Evolutionary conservation across 2,888 invertebrate species (phyloP), one percentile per base, ranked within the genome.

Genomic region (Spialia ferax): DNA sequence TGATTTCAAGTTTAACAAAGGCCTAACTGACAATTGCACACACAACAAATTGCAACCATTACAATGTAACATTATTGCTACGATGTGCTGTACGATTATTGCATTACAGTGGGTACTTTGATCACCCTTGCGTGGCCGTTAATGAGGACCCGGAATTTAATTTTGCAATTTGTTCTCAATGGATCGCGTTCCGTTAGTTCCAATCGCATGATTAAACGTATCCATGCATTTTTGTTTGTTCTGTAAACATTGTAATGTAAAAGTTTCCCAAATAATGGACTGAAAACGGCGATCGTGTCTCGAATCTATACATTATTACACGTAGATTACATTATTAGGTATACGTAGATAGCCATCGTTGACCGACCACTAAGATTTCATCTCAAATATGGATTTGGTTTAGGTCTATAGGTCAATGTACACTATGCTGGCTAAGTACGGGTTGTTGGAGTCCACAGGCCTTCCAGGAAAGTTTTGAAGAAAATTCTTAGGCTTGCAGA

Each of bases 121-220:
- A 61, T 61, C 60, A 20, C 60, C 48, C 48, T 61, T 61, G 60
- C 60, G 60, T 61, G 60, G 29, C 20, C 60, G 29, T 20, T 61
- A 61, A 61, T 61, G 60, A 61, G 60, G 29, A 48, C 32, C 29
- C 29, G 60, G 15, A 48, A 48, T 48, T 61, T 15, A 18, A 60
- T 48, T 60, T 60, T 15, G 60, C 45, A 60, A 48, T 60, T 60
- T 20, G 48, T 48, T 60, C 45, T 54, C 54, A 60, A 60, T 48
- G 60, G 29, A 60, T 48, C 38, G 48, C 29, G 11, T 60, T 60
- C 60, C 48, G 23, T 60, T 48, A 60, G 29, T 60, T 48, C 10
- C 48, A 11, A 60, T 60, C 48, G 29, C 5, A 29, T 60, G 29
- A 48, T 48, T 48, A 23, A 23, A 48, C 29, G 26, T 29, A 54